Conservation (phyloP, 2,113 vertebrate species). For the Hirundichthys speculiger region DNA sequence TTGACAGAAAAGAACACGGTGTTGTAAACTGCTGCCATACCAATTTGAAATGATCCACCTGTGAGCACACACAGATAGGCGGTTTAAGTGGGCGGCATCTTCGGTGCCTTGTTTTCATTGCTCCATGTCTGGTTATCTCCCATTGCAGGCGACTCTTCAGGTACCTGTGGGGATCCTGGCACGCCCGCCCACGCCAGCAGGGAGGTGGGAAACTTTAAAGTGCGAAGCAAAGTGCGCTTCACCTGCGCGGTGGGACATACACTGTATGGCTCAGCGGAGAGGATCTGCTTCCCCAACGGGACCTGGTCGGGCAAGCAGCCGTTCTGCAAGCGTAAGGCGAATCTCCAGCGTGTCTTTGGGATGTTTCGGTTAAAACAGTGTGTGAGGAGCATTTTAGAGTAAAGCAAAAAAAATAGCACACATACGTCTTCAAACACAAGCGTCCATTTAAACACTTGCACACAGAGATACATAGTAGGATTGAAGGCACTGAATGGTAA, state of each 20-base stretch:
- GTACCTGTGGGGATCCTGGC: conserved; percentile 94
- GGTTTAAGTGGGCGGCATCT: conserved; percentile 13
- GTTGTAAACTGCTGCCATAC: conserved; percentile 28
- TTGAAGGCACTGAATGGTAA: background rate
- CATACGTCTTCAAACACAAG: conserved; percentile 2
- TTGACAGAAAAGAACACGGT: conserved; percentile 30
- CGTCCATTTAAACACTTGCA: background rate
- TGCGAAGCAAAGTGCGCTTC: conserved; percentile 91
- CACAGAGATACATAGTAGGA: conserved; percentile 2
- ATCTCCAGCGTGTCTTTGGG: conserved; percentile 11
- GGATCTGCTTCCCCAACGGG: conserved; percentile 92
- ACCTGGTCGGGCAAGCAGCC: conserved; percentile 96
- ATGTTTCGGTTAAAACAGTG: conserved; percentile 11
- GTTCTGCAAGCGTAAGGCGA: conserved; percentile 93
- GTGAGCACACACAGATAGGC: conserved; percentile 2
- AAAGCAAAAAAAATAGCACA: background rate
- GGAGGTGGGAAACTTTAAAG: conserved; percentile 91
- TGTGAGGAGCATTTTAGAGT: too few relatives aligned
- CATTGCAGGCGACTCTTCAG: conserved; percentile 84
- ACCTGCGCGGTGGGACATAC: conserved; percentile 91
- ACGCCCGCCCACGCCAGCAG: conserved; percentile 92
- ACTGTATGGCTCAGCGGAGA: conserved; percentile 92
- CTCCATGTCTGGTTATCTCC: conserved; percentile 52
- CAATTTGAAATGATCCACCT: conserved; percentile 32
- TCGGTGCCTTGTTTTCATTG: conserved; percentile 31